Base-by-base conservation (phyloP, 2,113 vertebrate species). In the Eurypyga helias region DNA sequence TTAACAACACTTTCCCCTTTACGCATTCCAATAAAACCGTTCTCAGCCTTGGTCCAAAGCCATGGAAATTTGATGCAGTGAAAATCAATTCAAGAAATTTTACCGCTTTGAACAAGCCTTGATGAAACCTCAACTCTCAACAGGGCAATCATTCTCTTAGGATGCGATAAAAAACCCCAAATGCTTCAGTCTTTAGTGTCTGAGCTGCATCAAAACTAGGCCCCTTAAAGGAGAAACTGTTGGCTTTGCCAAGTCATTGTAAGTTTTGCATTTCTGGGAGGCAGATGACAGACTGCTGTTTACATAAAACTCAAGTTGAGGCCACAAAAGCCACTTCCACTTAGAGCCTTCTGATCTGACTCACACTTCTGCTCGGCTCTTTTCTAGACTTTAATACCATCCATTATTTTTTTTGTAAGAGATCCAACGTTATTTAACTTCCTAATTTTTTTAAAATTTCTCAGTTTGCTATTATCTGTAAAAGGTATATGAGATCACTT, bases 251-350 rank as follows among this genome's bases (percentile, higher is more conserved):
- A 96, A 91, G 46, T 80, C 84, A 93, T n/a, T 81, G 0, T 55
- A 81, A 79, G 67, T 48, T 58, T 76, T 81, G 82, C 28, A 61
- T 95, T 92, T 93, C 83, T 94, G 75, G 6, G 46, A 96, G 87
- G 70, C 71, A 95, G 72, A 77, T 93, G 93, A 95, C 87, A 89
- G 92, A 61, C 57, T 81, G 46, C n/a, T 89, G 78, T 89, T 97
- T 96, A 93, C 25, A 87, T 33, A 77, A 70, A 97, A 75, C 73
- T 86, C 52, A 66, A 88, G 73, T 38, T 93, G 24, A 94, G 84
- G 93, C 94, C 88, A 94, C 87, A 96, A 87, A 96, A 96, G 83
- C 78, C 93, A 96, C 67, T 97, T 86, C 72, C 66, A 96, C 72
- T 92, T 86, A 70, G 9, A 91, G 62, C 58, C 57, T 90, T 86